Evolutionary conservation across 2,888 invertebrate genomes (phyloP).

Genomic region (Drosophila bunnanda): DNA sequence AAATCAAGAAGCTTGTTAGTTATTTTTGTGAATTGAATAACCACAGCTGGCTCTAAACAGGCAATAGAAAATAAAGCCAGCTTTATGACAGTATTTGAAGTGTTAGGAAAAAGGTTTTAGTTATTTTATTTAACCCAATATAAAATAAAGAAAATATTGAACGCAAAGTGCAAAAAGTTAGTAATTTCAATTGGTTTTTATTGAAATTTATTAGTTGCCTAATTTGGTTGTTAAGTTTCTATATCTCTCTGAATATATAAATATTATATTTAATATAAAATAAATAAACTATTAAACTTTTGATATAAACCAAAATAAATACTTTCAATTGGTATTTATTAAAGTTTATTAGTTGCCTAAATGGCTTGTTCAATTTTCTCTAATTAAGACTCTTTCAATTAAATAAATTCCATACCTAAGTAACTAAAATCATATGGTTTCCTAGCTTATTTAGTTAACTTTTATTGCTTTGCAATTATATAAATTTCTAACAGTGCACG

Average conservation of each 20-base stretch:
- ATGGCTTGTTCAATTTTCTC: background rate
- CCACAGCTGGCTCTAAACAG: conserved; percentile 9
- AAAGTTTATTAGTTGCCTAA: background rate
- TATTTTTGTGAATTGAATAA: conserved; percentile 18
- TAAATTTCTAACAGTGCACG: background rate
- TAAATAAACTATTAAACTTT: too few relatives aligned
- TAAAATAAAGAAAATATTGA: too few relatives aligned
- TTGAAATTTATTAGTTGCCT: too few relatives aligned
- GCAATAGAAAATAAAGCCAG: too few relatives aligned
- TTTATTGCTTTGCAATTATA: background rate
- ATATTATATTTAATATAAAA: too few relatives aligned
- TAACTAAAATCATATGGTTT: background rate
- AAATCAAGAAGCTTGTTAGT: conserved; percentile 51
- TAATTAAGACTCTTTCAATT: background rate
- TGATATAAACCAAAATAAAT: too few relatives aligned
- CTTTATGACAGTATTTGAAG: background rate
- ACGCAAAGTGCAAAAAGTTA: too few relatives aligned
- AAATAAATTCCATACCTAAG: background rate
- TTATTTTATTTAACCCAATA: too few relatives aligned
- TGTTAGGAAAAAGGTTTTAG: too few relatives aligned
- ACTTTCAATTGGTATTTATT: background rate
- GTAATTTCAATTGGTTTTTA: too few relatives aligned
- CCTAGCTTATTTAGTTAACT: background rate
- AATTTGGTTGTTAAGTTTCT: too few relatives aligned
- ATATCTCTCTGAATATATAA: too few relatives aligned